A percentile compares a stretch with the other conserved stretches of the same genome.
Conservation (phyloP, 2,113 vertebrate genomes). For the Paramisgurnus dabryanus region DNA sequence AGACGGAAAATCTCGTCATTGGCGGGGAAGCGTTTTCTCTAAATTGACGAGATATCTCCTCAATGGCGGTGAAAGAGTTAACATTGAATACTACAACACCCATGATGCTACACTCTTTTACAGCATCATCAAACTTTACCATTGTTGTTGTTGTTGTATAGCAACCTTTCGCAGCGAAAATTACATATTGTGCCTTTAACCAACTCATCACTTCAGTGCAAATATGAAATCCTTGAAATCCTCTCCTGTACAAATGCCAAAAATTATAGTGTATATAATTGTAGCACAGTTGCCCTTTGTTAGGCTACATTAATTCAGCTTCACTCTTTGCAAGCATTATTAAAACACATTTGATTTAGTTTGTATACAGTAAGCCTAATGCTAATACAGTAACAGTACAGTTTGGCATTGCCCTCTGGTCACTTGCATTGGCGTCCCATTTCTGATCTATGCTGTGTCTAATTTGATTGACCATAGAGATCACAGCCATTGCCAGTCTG, state of each 20-base stretch:
- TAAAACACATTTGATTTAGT: not conserved
- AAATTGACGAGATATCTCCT: too few relatives aligned
- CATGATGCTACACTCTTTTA: too few relatives aligned
- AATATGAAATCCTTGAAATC: not conserved
- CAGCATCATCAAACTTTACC: too few relatives aligned
- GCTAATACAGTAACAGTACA: not conserved
- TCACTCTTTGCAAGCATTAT: not conserved
- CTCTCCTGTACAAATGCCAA: not conserved
- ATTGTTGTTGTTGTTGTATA: too few relatives aligned
- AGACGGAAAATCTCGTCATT: too few relatives aligned
- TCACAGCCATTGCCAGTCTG: constrained; percentile 31
- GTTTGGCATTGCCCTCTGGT: not conserved
- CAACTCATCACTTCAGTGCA: too few relatives aligned
- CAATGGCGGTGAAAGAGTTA: too few relatives aligned
- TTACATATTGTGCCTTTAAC: too few relatives aligned
- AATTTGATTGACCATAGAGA: constrained; percentile 69
- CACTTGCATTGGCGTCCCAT: constrained; percentile 64
- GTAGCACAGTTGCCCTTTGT: not conserved
- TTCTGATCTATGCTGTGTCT: constrained; percentile 68
- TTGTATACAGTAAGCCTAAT: not conserved
- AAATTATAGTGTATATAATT: not conserved
- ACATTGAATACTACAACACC: too few relatives aligned
- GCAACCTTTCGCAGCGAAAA: too few relatives aligned
- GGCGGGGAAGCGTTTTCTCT: too few relatives aligned
- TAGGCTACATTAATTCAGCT: not conserved